A percentile compares a stretch with the other conserved stretches of the same genome.
These are phyloP conservation scores for Caenorhabditis sp. DNA, from an alignment of 2,888 invertebrate genomes.

Conservation along the genomic window DNA sequence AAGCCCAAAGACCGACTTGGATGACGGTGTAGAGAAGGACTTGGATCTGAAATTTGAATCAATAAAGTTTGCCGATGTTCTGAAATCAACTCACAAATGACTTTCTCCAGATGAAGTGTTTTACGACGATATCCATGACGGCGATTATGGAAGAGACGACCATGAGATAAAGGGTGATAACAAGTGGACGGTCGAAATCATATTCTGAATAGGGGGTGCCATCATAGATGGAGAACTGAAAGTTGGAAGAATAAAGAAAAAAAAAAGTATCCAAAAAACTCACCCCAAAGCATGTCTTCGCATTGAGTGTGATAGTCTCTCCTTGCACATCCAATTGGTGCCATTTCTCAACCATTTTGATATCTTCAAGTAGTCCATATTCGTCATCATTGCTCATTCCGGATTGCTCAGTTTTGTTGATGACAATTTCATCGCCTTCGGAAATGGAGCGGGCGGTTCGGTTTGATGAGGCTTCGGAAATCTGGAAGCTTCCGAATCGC, in stretches of 20 bases:
- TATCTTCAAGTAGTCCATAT: neutral
- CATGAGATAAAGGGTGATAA: no score
- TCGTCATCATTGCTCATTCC: neutral
- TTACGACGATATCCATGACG: no score
- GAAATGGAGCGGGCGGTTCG: neutral
- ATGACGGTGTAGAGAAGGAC: conserved; percentile 26
- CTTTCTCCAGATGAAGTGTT: no score
- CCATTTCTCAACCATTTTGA: conserved; percentile 25
- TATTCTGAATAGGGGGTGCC: no score
- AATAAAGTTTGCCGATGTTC: neutral
- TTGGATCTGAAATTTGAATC: conserved; percentile 49
- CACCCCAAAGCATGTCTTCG: conserved; percentile 52
- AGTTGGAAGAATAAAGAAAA: no score
- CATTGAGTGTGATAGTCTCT: conserved; percentile 26
- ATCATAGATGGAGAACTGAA: no score
- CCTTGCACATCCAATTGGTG: neutral
- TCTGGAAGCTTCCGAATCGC: neutral
- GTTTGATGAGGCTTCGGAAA: neutral
- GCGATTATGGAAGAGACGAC: no score
- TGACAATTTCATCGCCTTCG: conserved; percentile 1
- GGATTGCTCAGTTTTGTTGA: neutral
- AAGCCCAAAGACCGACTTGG: conserved; percentile 38
- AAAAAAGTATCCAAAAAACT: conserved; percentile 16
- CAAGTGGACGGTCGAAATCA: neutral
- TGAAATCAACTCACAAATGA: neutral